A percentile compares a stretch with the other conserved stretches of the same genome.
Conservation (phyloP, 2,797 vertebrate species). For the Malurus leucopterus region DNA sequence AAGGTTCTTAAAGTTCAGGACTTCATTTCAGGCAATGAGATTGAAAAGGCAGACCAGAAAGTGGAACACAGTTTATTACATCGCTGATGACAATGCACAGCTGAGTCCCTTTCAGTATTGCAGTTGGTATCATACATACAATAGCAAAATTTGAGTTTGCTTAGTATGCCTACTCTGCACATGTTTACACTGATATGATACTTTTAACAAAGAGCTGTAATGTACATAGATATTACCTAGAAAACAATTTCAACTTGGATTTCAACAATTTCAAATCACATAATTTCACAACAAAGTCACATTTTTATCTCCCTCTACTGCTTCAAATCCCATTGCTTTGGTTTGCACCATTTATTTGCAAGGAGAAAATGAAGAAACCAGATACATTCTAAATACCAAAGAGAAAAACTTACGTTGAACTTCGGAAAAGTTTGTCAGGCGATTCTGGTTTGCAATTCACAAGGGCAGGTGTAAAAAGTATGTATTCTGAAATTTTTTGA, state of each 20-base stretch:
- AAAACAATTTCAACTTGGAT: neutral
- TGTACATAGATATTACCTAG: neutral
- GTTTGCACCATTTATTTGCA: neutral
- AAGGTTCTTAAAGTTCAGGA: neutral
- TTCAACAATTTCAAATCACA: neutral
- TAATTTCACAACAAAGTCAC: neutral
- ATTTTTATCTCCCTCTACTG: neutral
- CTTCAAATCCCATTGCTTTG: neutral
- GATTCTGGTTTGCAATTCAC: neutral
- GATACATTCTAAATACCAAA: neutral
- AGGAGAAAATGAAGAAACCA: neutral
- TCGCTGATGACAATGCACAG: neutral
- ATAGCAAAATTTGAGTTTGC: neutral
- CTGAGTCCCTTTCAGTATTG: neutral
- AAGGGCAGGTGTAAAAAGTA: neutral
- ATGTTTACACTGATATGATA: neutral
- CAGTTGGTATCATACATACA: neutral
- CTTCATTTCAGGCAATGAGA: neutral
- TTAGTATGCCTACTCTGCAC: accelerated
- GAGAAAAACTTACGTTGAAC: neutral
- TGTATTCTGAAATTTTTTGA: neutral
- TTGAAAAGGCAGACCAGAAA: neutral
- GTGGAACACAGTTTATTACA: neutral
- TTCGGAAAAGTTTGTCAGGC: neutral
- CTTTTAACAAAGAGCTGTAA: neutral